These are phyloP conservation scores for Amphimallon solstitiale DNA, from an alignment of 2,888 invertebrate species.

Conservation along the genomic window DNA sequence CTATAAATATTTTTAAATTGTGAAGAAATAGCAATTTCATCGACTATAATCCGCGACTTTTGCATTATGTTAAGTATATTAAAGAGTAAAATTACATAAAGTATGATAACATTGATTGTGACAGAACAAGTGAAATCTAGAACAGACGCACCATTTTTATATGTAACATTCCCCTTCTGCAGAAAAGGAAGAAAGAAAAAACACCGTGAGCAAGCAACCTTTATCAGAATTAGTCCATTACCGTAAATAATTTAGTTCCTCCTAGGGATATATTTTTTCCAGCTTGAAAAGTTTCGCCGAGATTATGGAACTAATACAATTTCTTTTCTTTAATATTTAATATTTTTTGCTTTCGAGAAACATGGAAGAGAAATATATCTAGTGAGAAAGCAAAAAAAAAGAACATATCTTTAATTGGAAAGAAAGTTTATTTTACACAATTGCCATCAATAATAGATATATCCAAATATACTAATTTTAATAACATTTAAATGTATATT, in stretches of 20 bases:
- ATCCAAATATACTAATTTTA: no score
- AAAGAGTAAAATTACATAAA: no score
- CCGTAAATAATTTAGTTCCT: slow-evolving; percentile 55
- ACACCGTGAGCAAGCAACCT: slow-evolving; percentile 53
- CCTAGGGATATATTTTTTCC: slow-evolving; percentile 30
- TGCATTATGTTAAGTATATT: no score
- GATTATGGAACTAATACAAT: slow-evolving; percentile 32
- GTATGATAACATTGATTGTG: no score
- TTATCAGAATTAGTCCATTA: slow-evolving; percentile 57
- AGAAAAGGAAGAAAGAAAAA: slow-evolving; percentile 46
- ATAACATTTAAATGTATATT: no score
- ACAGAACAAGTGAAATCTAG: not conserved
- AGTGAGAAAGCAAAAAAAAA: no score
- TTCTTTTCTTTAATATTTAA: slow-evolving; percentile 31
- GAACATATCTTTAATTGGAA: no score
- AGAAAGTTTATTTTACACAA: no score
- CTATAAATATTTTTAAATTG: no score
- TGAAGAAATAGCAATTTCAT: no score
- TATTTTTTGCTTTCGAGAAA: not conserved
- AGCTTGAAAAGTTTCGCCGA: slow-evolving; percentile 9
- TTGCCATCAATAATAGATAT: no score
- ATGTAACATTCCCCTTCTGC: not conserved
- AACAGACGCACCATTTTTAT: not conserved
- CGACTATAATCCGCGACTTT: no score
- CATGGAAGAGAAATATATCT: not conserved